Conservation (phyloP, 2,113 vertebrate species). For the Malurus alboscapulatus region DNA sequence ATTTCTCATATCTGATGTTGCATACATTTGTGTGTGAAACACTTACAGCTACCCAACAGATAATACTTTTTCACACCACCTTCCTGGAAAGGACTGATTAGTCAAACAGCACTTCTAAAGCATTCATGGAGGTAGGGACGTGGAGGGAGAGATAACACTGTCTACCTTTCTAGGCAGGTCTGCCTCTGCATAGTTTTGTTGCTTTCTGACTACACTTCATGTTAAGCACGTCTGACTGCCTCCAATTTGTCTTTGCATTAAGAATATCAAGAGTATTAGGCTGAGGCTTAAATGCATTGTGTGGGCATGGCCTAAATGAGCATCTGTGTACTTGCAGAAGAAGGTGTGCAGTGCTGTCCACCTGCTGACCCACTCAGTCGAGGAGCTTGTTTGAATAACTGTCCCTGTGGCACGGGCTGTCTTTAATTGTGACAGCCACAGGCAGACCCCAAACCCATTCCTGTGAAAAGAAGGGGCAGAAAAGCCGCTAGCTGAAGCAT, state of each 20-base stretch:
- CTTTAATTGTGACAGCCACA: background rate
- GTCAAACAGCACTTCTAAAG: background rate
- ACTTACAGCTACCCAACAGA: background rate
- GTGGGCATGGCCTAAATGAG: rapidly evolving
- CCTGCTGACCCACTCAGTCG: background rate
- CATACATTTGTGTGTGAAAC: background rate
- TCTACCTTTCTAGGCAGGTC: background rate
- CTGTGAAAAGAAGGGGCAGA: background rate
- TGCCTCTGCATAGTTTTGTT: background rate
- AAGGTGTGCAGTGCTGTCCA: background rate
- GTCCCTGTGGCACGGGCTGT: background rate
- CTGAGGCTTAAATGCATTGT: background rate
- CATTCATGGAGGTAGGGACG: background rate
- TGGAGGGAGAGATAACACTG: background rate
- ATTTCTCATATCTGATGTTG: background rate
- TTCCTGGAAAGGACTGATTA: background rate
- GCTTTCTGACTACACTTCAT: background rate
- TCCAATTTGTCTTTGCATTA: background rate
- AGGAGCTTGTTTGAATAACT: background rate
- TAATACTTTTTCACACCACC: background rate
- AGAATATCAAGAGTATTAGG: background rate
- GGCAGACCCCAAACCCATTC: background rate
- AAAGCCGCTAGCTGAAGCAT: background rate
- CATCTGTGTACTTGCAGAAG: background rate
- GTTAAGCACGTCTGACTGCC: background rate